These are phyloP conservation scores for Harmothoe impar DNA, from an alignment of 2,888 invertebrate species.

Conservation along the genomic window DNA sequence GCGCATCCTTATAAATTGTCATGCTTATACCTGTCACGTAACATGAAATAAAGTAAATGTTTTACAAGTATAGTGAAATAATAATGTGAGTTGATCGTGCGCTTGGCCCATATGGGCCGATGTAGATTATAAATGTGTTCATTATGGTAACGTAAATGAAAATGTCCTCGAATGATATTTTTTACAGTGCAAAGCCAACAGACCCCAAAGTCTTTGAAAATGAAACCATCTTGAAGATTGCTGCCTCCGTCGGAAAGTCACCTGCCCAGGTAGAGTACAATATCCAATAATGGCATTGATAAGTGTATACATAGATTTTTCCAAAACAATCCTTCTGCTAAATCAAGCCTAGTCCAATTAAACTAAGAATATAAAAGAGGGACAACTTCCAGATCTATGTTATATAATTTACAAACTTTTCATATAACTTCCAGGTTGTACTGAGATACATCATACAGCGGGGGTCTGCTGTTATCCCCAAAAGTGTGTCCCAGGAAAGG, in stretches of 20 bases:
- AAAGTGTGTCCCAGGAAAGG: slow-evolving; percentile 14
- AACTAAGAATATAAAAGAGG: no score
- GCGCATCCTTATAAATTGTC: no score
- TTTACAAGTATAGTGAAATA: no score
- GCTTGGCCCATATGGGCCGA: no score
- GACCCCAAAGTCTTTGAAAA: slow-evolving; percentile 34
- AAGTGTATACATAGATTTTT: no score
- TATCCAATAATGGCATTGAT: not conserved
- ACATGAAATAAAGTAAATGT: no score
- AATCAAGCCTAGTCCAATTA: not conserved
- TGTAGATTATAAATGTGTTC: no score
- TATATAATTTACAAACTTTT: not conserved
- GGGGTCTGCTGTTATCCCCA: not conserved
- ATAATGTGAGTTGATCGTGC: no score
- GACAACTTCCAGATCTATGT: no score
- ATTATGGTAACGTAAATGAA: no score
- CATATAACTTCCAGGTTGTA: not conserved
- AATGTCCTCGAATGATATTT: no score
- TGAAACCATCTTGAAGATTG: slow-evolving; percentile 30
- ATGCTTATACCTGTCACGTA: no score
- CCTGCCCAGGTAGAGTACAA: slow-evolving; percentile 36
- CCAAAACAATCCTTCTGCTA: not conserved
- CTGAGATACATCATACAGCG: not conserved
- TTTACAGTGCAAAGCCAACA: slow-evolving; percentile 44
- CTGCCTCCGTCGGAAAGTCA: not conserved